A percentile compares a stretch with the other conserved stretches of the same genome.
Conservation (phyloP, 2,888 invertebrate species). For the Calliopum simillimum region DNA sequence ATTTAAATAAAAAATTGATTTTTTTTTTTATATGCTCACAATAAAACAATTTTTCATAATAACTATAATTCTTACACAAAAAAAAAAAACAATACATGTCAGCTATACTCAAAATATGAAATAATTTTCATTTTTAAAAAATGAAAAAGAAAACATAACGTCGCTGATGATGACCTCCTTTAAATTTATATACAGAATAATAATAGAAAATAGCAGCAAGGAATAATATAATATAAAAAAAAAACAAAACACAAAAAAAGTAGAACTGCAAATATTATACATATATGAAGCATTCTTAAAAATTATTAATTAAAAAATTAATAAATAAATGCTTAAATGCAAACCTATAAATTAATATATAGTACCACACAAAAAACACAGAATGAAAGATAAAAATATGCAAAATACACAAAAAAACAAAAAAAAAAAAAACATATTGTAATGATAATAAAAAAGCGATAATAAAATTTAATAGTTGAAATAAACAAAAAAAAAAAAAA, state of each 20-base stretch:
- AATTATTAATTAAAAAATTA: background rate
- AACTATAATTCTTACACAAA: background rate
- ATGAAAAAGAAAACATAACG: background rate
- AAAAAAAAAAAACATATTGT: too few relatives aligned
- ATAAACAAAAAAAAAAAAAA: slow-evolving; percentile 25
- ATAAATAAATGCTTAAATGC: slow-evolving; percentile 12
- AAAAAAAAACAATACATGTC: background rate
- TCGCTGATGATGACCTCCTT: slow-evolving; percentile 25
- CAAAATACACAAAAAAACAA: slow-evolving; percentile 2
- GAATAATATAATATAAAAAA: background rate
- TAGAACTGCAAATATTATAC: slow-evolving; percentile 1
- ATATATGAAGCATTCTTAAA: background rate
- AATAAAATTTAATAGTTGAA: slow-evolving; percentile 27
- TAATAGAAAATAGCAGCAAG: slow-evolving; percentile 11
- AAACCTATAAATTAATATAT: background rate
- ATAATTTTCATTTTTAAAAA: background rate
- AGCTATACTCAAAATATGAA: background rate
- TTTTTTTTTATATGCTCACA: background rate
- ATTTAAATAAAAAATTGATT: background rate
- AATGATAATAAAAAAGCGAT: slow-evolving; percentile 24
- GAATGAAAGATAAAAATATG: background rate
- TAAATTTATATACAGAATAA: slow-evolving; percentile 19
- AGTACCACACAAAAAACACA: background rate
- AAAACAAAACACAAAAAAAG: background rate
- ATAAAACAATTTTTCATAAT: background rate